Evolutionary conservation across 2,797 vertebrate species (phyloP), one percentile per base, ranked within the genome.

Genomic region (Sitta carolinensis): DNA sequence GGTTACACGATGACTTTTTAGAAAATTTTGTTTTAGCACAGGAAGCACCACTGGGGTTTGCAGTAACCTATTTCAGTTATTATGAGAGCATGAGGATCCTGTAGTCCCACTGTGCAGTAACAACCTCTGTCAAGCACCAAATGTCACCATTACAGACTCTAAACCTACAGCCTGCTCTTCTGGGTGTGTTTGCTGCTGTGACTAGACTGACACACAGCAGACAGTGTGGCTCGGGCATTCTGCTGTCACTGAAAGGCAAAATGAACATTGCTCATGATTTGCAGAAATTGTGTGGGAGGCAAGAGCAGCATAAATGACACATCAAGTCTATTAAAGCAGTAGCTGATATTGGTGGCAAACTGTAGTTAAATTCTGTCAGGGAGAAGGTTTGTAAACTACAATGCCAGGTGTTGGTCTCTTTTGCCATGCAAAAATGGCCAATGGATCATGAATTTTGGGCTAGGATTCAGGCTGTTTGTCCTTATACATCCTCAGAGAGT

Each of bases 1-100:
- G 76, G 40, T 62, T 48, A 32, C 11, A 38, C 0, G 1, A 10
- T 6, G 45, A 51, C 58, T 58, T 90, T 57, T 40, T 23, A 66
- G 47, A 63, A 79, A 20, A 13, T 66, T 67, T 51, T 66, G 7
- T 13, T 84, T 62, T 54, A 64, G n/a, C 5, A 2, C 48, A 32
- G 48, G 18, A 38, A 47, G 42, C 16, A n/a, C 16, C 3, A 0
- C 6, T n/a, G 36, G 0, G 3, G 20, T 78, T 87, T 51, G 11
- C 51, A 6, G 16, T 9, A 13, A 38, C n/a, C 29, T 22, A 3
- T 43, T 74, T 59, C 7, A 7, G 18, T 18, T 70, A 5, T 9
- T 40, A 3, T 12, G 40, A 5, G 19, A 42, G 11, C 0, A 0
- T 21, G n/a, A 85, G 58, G 18, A 34, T 72, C 30, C 61, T 48